A percentile compares a stretch with the other conserved stretches of the same genome.
Conservation (phyloP, 92 coral and sea anemone genomes). For the Montipora capitata region DNA sequence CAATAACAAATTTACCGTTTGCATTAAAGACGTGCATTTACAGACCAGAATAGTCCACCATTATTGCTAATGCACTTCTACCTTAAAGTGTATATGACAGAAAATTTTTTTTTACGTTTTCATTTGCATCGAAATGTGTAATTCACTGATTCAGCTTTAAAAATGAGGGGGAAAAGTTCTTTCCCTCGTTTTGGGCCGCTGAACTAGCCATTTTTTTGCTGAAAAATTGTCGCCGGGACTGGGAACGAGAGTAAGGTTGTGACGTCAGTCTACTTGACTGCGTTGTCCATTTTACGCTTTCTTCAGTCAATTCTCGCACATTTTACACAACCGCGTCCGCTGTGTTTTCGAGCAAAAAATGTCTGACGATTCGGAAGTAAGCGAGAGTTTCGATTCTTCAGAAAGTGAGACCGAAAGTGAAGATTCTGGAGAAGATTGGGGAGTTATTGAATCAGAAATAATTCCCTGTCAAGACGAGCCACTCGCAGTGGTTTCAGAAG, state of each 20-base stretch:
- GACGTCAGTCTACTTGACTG: constrained; percentile 1
- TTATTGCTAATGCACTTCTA: too few relatives aligned
- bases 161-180: neutral
- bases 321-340: neutral
- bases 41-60: too few relatives aligned
- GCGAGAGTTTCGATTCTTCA: neutral
- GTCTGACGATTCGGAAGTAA: neutral
- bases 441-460: neutral
- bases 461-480: constrained; percentile 1
- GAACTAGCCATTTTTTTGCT: neutral
- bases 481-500: neutral
- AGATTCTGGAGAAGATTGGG: neutral
- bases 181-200: neutral
- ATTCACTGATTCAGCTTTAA: neutral
- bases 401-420: neutral
- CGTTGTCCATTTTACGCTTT: neutral
- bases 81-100: too few relatives aligned
- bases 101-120: neutral
- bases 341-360: neutral
- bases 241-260: neutral
- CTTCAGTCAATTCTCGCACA: neutral
- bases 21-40: too few relatives aligned
- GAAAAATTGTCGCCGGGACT: neutral
- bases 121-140: neutral
- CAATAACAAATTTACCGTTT: too few relatives aligned